phyloP scores from a whole-genome alignment of 1,140 invertebrate genomes.

The Drosophila funebris region DNA sequence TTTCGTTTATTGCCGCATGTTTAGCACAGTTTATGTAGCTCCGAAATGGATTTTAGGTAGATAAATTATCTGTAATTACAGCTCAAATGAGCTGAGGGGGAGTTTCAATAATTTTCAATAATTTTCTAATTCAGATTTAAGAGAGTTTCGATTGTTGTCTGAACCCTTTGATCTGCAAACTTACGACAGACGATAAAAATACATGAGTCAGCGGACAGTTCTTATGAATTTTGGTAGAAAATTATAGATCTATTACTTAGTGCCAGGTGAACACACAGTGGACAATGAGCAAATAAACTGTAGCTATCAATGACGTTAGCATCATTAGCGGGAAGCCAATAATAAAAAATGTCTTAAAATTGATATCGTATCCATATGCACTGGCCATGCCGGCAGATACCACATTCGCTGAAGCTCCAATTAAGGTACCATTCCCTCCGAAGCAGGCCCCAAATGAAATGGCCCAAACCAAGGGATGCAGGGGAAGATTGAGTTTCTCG shows the following conservation, averaged over 20 bases:
- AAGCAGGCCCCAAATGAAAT: slow-evolving; percentile 90
- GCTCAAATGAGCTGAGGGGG: not conserved
- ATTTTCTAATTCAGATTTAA: no score
- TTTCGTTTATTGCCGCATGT: slow-evolving; percentile 9
- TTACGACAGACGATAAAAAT: not conserved
- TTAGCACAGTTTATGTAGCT: slow-evolving; percentile 1
- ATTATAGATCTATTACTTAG: not conserved
- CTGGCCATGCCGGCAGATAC: slow-evolving; percentile 91
- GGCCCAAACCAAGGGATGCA: slow-evolving; percentile 89
- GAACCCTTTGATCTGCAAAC: not conserved
- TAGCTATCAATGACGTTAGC: slow-evolving; percentile 86
- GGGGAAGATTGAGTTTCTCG: slow-evolving; percentile 85
- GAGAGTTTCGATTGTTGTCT: no score
- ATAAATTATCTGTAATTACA: slow-evolving; percentile 6
- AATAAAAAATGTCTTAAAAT: slow-evolving; percentile 85
- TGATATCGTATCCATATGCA: slow-evolving; percentile 91
- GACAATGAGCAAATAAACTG: slow-evolving; percentile 87
- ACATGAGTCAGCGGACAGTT: not conserved
- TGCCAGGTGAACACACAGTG: slow-evolving; percentile 87
- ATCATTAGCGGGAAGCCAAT: slow-evolving; percentile 91
- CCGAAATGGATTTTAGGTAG: not conserved
- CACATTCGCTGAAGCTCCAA: slow-evolving; percentile 91
- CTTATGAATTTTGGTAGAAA: not conserved
- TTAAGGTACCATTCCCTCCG: slow-evolving; percentile 91
- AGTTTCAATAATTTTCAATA: no score